Conservation (phyloP, 2,888 invertebrate genomes). For the Phrixothrix hirtus region DNA sequence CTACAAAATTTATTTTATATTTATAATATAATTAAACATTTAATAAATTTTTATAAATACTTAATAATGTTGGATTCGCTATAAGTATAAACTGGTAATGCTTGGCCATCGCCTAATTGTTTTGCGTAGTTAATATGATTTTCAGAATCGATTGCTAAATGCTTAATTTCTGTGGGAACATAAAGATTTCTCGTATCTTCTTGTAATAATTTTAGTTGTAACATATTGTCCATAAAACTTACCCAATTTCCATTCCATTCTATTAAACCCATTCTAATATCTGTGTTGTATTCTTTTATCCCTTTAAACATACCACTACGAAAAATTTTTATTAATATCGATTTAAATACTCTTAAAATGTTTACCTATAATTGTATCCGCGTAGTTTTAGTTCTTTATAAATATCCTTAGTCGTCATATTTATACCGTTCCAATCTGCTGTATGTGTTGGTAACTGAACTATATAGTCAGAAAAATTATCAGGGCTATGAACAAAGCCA, state of each 20-base stretch:
- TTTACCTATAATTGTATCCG: constrained; percentile 62
- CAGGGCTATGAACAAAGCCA: neutral
- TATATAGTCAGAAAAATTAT: neutral
- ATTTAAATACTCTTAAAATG: neutral
- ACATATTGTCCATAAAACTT: constrained; percentile 84
- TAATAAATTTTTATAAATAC: no score
- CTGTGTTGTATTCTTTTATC: constrained; percentile 32
- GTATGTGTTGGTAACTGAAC: neutral
- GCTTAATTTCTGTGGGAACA: constrained; percentile 62
- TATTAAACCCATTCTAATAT: constrained; percentile 57
- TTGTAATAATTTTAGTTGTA: constrained; percentile 78
- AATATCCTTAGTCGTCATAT: constrained; percentile 5
- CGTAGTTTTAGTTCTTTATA: constrained; percentile 67
- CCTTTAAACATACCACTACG: constrained; percentile 42
- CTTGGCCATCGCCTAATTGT: constrained; percentile 40
- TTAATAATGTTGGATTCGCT: constrained; percentile 47
- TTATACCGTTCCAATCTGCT: neutral
- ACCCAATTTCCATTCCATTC: constrained; percentile 86
- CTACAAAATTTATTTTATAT: no score
- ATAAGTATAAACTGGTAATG: constrained; percentile 51
- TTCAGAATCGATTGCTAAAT: constrained; percentile 29
- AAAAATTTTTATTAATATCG: no score
- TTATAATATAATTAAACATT: no score
- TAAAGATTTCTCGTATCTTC: constrained; percentile 69
- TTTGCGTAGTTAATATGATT: constrained; percentile 30